A percentile compares a stretch with the other conserved stretches of the same genome.
Conservation (phyloP, 2,888 invertebrate genomes). For the Tetropium fuscum region DNA sequence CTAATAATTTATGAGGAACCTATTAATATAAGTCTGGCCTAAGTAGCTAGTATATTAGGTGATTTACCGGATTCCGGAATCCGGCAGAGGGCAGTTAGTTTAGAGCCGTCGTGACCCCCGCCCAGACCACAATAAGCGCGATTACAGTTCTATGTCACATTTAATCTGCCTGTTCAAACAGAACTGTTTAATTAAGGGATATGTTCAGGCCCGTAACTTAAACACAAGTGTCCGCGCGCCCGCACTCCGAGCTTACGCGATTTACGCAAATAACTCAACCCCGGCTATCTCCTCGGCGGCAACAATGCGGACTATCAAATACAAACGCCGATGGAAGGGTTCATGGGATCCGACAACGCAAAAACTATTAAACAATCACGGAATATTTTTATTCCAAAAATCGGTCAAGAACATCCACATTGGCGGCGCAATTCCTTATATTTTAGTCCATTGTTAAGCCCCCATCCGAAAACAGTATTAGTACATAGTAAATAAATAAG, state of each 20-base stretch:
- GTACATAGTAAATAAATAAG: no score
- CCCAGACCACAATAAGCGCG: constrained; percentile 66
- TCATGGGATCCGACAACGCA: no score
- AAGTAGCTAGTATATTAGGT: constrained; percentile 40
- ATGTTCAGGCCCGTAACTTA: constrained; percentile 66
- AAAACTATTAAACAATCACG: no score
- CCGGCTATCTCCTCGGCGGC: not conserved
- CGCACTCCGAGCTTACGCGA: constrained; percentile 38
- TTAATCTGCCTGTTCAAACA: constrained; percentile 68
- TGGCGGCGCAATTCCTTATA: no score
- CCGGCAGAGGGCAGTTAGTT: constrained; percentile 43
- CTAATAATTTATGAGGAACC: constrained; percentile 26
- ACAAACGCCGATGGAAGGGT: not conserved
- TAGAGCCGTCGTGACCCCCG: constrained; percentile 48
- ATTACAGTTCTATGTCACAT: constrained; percentile 68
- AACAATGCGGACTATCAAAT: not conserved
- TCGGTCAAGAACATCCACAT: no score
- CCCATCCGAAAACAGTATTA: no score
- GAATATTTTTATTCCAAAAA: no score
- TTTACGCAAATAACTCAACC: constrained; percentile 36
- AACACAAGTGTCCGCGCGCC: constrained; percentile 66
- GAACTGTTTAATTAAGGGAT: constrained; percentile 68
- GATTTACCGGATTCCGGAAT: constrained; percentile 43
- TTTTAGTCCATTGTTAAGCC: no score
- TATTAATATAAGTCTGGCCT: constrained; percentile 38